Evolutionary conservation across 2,797 vertebrate genomes (phyloP).

Genomic region (Urocyon cinereoargenteus): DNA sequence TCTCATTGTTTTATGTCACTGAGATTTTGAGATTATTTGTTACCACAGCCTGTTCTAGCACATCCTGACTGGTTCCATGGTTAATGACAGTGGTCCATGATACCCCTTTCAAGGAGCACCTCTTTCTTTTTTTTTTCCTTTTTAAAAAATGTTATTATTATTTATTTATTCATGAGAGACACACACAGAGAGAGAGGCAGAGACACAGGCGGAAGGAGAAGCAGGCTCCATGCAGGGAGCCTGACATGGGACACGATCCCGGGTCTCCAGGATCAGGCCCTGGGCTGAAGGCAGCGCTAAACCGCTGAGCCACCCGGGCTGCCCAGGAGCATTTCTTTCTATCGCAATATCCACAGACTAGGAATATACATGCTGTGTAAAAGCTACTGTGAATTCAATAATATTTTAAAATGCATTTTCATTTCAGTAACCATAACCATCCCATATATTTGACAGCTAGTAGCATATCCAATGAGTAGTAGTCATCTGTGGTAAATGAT

Average conservation of each 20-base stretch:
- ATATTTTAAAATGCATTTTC: background rate
- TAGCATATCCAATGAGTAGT: background rate
- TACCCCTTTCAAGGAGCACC: background rate
- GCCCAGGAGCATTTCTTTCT: background rate
- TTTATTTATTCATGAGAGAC: no score
- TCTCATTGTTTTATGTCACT: background rate
- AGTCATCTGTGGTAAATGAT: background rate
- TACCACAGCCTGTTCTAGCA: background rate
- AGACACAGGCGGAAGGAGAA: no score
- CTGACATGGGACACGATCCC: no score
- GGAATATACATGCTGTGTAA: background rate
- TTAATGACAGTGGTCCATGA: background rate
- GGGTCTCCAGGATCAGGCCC: no score
- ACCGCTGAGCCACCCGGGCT: no score
- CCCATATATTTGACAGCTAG: background rate
- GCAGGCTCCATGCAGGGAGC: no score
- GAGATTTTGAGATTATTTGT: background rate
- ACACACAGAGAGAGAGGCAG: no score
- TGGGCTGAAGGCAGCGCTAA: no score
- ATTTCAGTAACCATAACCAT: background rate
- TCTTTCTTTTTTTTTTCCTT: background rate
- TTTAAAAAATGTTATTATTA: no score
- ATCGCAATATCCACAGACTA: background rate
- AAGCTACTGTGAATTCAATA: background rate
- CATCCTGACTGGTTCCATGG: background rate